Conservation (phyloP, 1,140 invertebrate species). For the Papilio xuthus region DNA sequence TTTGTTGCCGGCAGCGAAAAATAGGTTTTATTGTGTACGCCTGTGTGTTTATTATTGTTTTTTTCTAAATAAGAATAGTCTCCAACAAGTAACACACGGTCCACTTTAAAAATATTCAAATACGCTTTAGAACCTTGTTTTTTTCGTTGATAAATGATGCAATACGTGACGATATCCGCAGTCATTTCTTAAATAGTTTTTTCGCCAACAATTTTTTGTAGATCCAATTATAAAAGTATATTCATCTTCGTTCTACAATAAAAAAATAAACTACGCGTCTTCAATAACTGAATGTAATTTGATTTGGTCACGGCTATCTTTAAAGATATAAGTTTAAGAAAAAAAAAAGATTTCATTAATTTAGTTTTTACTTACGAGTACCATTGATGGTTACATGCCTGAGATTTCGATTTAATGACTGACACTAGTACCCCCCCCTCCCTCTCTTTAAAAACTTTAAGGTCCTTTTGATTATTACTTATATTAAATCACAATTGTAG, state of each 20-base stretch:
- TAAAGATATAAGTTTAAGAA: background rate
- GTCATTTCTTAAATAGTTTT: background rate
- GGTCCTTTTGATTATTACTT: no score
- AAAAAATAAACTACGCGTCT: background rate
- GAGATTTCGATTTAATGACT: background rate
- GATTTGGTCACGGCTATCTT: background rate
- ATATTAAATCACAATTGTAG: background rate
- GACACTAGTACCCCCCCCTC: no score
- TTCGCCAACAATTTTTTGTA: background rate
- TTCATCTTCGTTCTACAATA: background rate
- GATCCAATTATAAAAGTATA: background rate
- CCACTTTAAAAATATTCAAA: no score
- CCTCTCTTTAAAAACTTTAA: no score
- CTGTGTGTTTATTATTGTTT: no score
- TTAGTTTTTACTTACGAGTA: background rate
- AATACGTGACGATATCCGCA: slow-evolving; percentile 4
- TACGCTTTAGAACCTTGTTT: background rate
- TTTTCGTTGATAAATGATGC: background rate
- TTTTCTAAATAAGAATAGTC: no score
- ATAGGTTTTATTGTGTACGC: no score
- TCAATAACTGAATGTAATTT: slow-evolving; percentile 1
- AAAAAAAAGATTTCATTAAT: background rate
- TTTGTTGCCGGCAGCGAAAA: no score
- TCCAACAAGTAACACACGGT: no score
- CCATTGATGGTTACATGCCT: background rate